Evolutionary conservation across 2,888 invertebrate species (phyloP).

Genomic region (Leptinotarsa haldemani): DNA sequence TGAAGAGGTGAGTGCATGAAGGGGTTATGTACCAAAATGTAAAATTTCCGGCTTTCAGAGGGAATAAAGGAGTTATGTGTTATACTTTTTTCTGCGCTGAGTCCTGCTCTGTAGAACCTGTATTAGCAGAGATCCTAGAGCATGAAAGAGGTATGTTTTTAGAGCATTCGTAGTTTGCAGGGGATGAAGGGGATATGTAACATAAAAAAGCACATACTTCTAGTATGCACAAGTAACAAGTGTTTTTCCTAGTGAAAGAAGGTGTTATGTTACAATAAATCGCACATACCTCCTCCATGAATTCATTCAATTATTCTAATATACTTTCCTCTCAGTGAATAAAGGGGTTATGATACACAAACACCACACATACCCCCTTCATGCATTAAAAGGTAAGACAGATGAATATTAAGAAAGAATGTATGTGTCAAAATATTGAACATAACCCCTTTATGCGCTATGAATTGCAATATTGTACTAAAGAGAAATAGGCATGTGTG

Average conservation of each 20-base stretch:
- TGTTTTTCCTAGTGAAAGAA: background rate
- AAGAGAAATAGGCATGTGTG: too few species aligned
- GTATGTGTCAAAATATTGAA: constrained; percentile 1
- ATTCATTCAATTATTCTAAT: background rate
- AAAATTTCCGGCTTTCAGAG: too few species aligned
- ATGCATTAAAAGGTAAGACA: too few species aligned
- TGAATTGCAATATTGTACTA: background rate
- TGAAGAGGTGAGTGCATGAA: too few species aligned
- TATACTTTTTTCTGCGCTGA: background rate
- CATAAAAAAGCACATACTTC: constrained; percentile 1
- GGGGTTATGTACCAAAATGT: too few species aligned
- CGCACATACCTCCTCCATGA: background rate
- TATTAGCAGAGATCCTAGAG: background rate
- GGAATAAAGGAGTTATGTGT: background rate
- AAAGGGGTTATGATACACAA: too few species aligned
- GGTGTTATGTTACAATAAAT: background rate
- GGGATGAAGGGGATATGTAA: background rate
- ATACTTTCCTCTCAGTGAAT: too few species aligned
- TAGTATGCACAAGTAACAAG: background rate
- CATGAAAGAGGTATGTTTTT: background rate
- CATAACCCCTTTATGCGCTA: background rate
- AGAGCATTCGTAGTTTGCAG: background rate
- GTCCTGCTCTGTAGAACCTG: background rate
- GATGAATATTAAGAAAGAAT: background rate
- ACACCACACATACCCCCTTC: too few species aligned